phyloP scores from a whole-genome alignment of 2,797 vertebrate genomes.

The Chromobotia macracanthus region DNA sequence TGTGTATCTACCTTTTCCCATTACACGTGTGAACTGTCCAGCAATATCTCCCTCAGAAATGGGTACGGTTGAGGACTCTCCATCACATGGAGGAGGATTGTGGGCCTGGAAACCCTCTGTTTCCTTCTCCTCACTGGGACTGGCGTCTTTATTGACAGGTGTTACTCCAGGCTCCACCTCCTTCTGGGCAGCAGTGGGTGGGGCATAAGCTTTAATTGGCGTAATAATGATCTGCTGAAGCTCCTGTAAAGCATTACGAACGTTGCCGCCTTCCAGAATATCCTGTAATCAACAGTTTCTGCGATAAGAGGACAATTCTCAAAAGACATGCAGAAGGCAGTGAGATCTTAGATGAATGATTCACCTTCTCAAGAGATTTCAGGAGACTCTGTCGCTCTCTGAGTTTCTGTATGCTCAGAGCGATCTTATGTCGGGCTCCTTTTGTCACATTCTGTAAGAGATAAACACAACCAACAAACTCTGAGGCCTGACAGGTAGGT shows the following conservation, averaged over 20 bases:
- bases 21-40: constrained; percentile 94
- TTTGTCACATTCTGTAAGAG: constrained; percentile 90
- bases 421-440: constrained; percentile 95
- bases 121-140: constrained; percentile 80
- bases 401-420: constrained; percentile 94
- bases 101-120: constrained; percentile 82
- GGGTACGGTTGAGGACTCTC: constrained; percentile 85
- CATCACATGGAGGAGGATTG: constrained; percentile 82
- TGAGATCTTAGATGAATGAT: not conserved
- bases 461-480: constrained; percentile 48
- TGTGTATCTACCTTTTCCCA: constrained; percentile 87
- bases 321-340: not conserved
- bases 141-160: constrained; percentile 72
- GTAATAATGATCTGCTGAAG: constrained; percentile 93
- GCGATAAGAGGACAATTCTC: not conserved
- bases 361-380: constrained; percentile 93
- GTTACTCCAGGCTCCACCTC: constrained; percentile 62
- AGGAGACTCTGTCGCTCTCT: constrained; percentile 90
- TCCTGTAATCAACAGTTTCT: constrained; percentile 74
- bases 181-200: constrained; percentile 71
- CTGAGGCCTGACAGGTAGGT: not conserved
- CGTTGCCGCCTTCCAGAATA: constrained; percentile 93
- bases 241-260: constrained; percentile 91
- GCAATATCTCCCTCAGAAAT: constrained; percentile 92
- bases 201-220: constrained; percentile 87